These are phyloP conservation scores for Tipula unca DNA, from an alignment of 2,888 invertebrate species.

Conservation along the genomic window DNA sequence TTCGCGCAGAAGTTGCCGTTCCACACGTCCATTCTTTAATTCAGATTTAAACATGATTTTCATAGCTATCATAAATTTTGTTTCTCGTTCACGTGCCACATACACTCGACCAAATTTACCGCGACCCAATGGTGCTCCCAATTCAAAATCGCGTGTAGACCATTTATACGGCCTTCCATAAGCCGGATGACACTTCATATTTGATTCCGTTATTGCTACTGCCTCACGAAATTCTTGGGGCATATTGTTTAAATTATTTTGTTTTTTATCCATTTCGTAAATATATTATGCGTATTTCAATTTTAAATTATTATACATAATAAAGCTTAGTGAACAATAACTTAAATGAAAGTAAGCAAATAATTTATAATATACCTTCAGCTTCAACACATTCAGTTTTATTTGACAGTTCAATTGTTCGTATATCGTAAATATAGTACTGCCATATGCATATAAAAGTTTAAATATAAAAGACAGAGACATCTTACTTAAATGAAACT, in stretches of 20 bases:
- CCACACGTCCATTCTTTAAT: constrained; percentile 61
- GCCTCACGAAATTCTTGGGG: constrained; percentile 35
- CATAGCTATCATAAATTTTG: constrained; percentile 66
- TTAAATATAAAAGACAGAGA: no score
- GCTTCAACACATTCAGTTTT: no score
- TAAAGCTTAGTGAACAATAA: no score
- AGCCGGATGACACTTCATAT: constrained; percentile 52
- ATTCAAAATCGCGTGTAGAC: constrained; percentile 73
- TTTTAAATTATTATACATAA: no score
- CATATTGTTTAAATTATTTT: constrained; percentile 26
- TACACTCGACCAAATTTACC: constrained; percentile 94
- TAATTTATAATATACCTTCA: no score
- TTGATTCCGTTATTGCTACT: constrained; percentile 37
- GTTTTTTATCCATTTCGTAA: no score
- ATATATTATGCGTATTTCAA: no score
- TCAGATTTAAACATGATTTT: constrained; percentile 79
- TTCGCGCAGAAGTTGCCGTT: constrained; percentile 79
- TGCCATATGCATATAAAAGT: no score
- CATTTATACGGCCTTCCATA: constrained; percentile 56
- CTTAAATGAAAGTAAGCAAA: no score
- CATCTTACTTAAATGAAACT: no score
- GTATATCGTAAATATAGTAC: no score
- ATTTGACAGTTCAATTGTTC: no score
- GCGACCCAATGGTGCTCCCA: constrained; percentile 77
- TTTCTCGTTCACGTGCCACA: constrained; percentile 72